phyloP scores from a whole-genome alignment of 2,797 vertebrate genomes.

The Falco berigora region DNA sequence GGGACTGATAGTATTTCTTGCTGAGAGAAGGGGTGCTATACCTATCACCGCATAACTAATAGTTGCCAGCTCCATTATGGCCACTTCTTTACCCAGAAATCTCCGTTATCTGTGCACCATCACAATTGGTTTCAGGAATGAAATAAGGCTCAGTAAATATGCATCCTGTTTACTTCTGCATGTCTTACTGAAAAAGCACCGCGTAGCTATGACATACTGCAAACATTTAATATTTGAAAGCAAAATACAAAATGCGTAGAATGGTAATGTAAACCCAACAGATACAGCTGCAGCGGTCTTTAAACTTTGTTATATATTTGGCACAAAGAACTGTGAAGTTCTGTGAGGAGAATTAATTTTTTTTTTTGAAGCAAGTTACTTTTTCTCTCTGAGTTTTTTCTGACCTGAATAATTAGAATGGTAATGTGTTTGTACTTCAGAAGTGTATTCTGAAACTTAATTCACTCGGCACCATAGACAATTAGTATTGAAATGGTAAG shows the following conservation, averaged over 20 bases:
- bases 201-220: not conserved
- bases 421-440: not conserved
- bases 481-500: not conserved
- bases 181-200: not conserved
- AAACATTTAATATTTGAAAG: not conserved
- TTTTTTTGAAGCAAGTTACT: not conserved
- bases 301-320: not conserved
- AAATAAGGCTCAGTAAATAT: not conserved
- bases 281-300: not conserved
- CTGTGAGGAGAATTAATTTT: not conserved
- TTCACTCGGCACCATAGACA: not conserved
- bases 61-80: not conserved
- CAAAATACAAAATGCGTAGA: not conserved
- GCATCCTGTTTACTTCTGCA: not conserved
- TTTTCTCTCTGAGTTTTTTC: not conserved
- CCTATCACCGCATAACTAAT: not conserved
- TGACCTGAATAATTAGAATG: constrained; percentile 31
- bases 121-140: not conserved
- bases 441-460: not conserved
- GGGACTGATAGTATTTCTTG: not conserved
- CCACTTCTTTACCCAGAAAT: not conserved
- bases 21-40: not conserved
- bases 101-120: not conserved
- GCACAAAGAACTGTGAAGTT: not conserved
- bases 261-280: not conserved